Base-by-base conservation (phyloP, 2,888 invertebrate species). In the Ypsolopha sequella region DNA sequence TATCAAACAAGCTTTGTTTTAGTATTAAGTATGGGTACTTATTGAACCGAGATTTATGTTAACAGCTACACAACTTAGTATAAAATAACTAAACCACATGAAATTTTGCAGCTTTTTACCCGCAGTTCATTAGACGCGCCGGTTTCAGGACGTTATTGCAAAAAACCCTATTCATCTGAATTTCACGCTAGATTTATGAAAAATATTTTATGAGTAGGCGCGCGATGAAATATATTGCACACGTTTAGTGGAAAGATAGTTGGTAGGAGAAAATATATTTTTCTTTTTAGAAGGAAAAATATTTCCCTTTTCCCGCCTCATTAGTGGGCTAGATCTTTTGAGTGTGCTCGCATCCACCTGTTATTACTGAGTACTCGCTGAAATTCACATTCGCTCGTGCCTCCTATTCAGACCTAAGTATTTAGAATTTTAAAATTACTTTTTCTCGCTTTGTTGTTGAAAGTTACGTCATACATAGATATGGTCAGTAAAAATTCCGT, bases 301-400 rank as follows among this genome's bases (percentile, higher is more conserved):
- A 66, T 68, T 70, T 70, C 68, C 69, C 73, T 69, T 68, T 68
- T 68, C 65, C 69, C 62, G 24, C 70, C 73, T 75, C 76, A 74
- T 77, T 76, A 77, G 74, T 59, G 72, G 24, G 24, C 24, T 24
- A 60, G 58, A 53, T 52, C 66, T 70, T 75, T 74, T 70, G 65
- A 74, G 63, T 59, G 66, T 66, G 64, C 61, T 66, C 65, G 67
- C 71, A 71, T 73, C 72, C 63, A 68, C 61, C 65, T 68, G 43
- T 43, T 50, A 43, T 70, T 65, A 59, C 60, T 55, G 56, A 57
- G 24, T 24, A 24, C 24, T 24, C 24, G 24, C 63, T 60, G 64
- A 58, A 63, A 66, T 68, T 69, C 68, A 64, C 61, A 53, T 60
- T 58, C 55, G 52, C 52, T 59, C 57, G 66, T 66, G 63, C 54